Conservation (phyloP, 2,113 vertebrate genomes). For the Micronycteris hirsuta region DNA sequence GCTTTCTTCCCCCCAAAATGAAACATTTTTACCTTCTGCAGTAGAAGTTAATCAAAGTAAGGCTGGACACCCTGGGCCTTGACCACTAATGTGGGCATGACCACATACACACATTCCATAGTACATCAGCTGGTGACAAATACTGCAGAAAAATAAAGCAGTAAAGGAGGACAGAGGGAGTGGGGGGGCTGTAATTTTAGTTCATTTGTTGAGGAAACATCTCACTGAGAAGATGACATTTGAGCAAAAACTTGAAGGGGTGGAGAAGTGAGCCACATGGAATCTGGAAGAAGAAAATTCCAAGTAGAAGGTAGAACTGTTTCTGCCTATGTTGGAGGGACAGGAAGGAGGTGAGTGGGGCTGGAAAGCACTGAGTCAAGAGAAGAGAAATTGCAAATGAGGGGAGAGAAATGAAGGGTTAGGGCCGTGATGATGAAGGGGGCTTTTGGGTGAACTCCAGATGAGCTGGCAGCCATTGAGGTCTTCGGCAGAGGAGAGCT, state of each 20-base stretch:
- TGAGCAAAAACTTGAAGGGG: background rate
- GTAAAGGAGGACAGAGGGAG: background rate
- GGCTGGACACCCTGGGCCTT: background rate
- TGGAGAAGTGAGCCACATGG: background rate
- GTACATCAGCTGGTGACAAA: background rate
- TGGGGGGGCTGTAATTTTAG: background rate
- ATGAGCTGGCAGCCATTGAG: background rate
- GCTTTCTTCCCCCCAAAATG: background rate
- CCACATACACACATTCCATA: background rate
- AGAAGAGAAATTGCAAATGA: background rate
- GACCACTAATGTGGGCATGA: accelerated
- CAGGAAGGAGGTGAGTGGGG: background rate
- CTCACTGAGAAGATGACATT: background rate
- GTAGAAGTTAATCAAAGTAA: background rate
- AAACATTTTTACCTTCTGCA: background rate
- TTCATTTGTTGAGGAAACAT: background rate
- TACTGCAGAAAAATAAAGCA: background rate
- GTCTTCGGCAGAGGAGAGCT: background rate
- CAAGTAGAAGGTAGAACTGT: background rate
- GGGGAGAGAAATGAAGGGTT: background rate
- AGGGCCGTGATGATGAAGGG: background rate
- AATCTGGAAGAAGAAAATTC: background rate
- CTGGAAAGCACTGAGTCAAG: background rate
- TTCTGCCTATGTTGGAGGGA: background rate
- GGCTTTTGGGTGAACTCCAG: background rate